Percentiles rank a stretch among this genome's conserved stretches.
These are phyloP conservation scores for Uropetala carovei DNA, from an alignment of 2,888 invertebrate species.

Conservation along the genomic window DNA sequence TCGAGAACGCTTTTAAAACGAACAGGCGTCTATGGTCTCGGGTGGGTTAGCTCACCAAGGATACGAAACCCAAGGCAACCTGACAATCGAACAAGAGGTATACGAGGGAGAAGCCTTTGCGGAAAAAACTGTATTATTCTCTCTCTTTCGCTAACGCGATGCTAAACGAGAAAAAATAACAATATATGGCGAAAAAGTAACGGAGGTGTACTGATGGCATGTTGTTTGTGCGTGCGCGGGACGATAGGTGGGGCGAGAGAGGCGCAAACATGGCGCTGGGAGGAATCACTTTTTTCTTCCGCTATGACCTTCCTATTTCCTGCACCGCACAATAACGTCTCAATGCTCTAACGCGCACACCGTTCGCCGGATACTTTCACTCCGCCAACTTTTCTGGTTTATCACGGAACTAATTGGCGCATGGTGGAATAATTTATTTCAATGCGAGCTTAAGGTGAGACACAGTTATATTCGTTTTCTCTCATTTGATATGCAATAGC, in stretches of 20 bases:
- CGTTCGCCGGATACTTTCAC: neutral
- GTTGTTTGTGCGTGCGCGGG: neutral
- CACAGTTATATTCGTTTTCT: no score
- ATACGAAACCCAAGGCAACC: constrained; percentile 23
- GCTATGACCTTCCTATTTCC: constrained; percentile 6
- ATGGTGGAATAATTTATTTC: no score
- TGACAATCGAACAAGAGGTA: constrained; percentile 47
- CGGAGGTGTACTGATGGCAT: neutral
- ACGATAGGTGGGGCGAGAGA: neutral
- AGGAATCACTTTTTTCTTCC: neutral
- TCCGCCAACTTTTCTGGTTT: neutral
- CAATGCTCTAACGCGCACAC: neutral
- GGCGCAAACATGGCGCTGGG: neutral
- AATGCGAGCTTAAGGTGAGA: no score
- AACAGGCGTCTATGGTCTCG: constrained; percentile 36
- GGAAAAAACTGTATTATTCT: constrained; percentile 24
- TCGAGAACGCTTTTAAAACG: neutral
- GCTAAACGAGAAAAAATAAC: no score
- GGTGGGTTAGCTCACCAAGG: constrained; percentile 58
- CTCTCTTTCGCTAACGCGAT: neutral
- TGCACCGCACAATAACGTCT: neutral
- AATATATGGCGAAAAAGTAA: neutral
- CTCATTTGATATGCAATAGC: no score
- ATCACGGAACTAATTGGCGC: neutral
- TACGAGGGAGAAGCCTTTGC: neutral